These are phyloP conservation scores for Drosophila yooni DNA, from an alignment of 2,888 invertebrate genomes.

Conservation along the genomic window DNA sequence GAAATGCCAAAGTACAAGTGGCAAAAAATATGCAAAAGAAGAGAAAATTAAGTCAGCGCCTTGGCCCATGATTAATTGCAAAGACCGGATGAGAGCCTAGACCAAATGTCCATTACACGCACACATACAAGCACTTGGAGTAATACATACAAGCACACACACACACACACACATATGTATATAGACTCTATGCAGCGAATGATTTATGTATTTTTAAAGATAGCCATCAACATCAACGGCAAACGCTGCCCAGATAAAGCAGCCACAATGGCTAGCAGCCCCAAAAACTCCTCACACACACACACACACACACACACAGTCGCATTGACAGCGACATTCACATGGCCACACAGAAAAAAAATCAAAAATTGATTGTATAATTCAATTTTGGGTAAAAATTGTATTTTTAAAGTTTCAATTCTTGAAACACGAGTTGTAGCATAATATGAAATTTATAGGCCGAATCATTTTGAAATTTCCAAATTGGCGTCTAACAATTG, in stretches of 20 bases:
- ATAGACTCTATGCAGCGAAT: constrained; percentile 37
- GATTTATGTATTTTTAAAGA: constrained; percentile 78
- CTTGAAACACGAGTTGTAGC: not conserved
- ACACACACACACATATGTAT: too few species aligned
- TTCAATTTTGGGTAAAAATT: not conserved
- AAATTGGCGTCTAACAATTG: not conserved
- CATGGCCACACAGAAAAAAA: constrained; percentile 11
- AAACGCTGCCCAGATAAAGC: constrained; percentile 70
- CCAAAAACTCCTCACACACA: constrained; percentile 20
- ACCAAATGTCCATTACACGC: constrained; percentile 41
- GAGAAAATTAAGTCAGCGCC: constrained; percentile 76
- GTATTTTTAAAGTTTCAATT: not conserved
- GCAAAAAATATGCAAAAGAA: constrained; percentile 54
- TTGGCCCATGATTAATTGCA: constrained; percentile 75
- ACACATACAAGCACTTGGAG: not conserved
- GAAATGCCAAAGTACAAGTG: constrained; percentile 15
- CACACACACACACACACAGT: not conserved
- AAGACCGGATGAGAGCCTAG: constrained; percentile 46
- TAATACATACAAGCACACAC: not conserved
- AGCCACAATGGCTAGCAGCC: constrained; percentile 58
- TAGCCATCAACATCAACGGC: constrained; percentile 80
- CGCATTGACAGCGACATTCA: constrained; percentile 30
- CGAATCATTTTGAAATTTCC: not conserved
- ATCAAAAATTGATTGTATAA: not conserved
- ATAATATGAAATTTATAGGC: not conserved